phyloP scores from a whole-genome alignment of 2,797 vertebrate genomes.

The Gymnopithys bicolor region DNA sequence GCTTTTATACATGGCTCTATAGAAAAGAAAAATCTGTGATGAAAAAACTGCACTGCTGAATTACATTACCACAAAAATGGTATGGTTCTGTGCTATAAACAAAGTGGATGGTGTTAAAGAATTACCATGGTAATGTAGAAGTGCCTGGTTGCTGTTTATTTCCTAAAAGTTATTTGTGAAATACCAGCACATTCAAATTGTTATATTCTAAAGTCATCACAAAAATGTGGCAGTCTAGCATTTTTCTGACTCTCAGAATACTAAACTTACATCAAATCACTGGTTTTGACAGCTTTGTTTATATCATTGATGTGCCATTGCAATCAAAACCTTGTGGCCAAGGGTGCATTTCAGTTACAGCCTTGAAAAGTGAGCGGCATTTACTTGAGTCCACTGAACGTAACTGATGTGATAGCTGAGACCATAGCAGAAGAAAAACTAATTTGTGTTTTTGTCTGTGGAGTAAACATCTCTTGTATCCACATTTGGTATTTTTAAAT shows the following conservation, averaged over 20 bases:
- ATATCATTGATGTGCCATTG: not conserved
- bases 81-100: not conserved
- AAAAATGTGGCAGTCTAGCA: not conserved
- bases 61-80: not conserved
- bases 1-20: not conserved
- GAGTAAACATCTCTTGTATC: not conserved
- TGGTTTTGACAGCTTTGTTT: not conserved
- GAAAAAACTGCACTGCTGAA: not conserved
- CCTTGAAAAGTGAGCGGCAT: not conserved
- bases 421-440: not conserved
- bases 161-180: constrained; percentile 1
- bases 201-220: not conserved
- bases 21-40: not conserved
- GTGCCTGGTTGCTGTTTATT: not conserved
- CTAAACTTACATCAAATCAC: not conserved
- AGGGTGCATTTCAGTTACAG: not conserved
- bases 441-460: not conserved
- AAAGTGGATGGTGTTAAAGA: not conserved
- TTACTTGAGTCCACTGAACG: not conserved
- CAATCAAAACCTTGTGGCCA: not conserved
- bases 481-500: not conserved
- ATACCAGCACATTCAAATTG: not conserved
- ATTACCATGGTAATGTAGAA: not conserved
- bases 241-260: not conserved
- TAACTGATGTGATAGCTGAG: not conserved